A percentile compares a stretch with the other conserved stretches of the same genome.
phyloP scores from a whole-genome alignment of 2,888 invertebrate genomes.

The Euspilapteryx auroguttella region DNA sequence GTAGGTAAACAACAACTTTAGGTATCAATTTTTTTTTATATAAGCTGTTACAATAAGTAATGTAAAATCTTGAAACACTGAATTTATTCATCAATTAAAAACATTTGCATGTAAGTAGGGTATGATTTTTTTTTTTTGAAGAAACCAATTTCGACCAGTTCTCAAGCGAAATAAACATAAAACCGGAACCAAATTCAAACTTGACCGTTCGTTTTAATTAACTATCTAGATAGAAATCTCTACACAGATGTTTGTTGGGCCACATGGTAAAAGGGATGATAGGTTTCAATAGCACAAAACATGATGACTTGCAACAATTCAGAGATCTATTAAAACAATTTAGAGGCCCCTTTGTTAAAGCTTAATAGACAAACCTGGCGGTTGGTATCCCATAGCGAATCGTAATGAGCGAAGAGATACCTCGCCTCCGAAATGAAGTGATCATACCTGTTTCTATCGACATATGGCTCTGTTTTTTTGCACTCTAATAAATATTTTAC shows the following conservation, averaged over 20 bases:
- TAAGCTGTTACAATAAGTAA: no score
- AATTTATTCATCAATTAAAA: no score
- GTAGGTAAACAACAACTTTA: no score
- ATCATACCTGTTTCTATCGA: conserved; percentile 32
- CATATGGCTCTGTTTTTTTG: conserved; percentile 20
- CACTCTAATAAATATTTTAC: no score
- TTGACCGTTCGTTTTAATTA: conserved; percentile 38
- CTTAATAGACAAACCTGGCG: conserved; percentile 31
- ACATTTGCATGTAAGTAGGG: no score
- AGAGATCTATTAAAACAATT: conserved; percentile 53
- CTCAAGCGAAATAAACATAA: no score
- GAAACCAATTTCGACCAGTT: no score
- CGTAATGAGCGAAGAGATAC: conserved; percentile 52
- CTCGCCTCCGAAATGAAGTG: conserved; percentile 55
- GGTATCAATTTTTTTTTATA: no score
- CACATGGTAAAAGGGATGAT: conserved; percentile 19
- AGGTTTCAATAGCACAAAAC: conserved; percentile 29
- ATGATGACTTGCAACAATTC: conserved; percentile 39
- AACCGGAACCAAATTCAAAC: no score
- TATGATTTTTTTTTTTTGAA: no score
- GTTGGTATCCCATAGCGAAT: conserved; percentile 42
- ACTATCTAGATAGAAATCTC: conserved; percentile 34
- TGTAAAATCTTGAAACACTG: no score
- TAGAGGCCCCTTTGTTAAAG: conserved; percentile 39
- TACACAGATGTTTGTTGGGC: conserved; percentile 29